Percentiles rank a stretch among this genome's conserved stretches.
These are phyloP conservation scores for Piprites chloris DNA, from an alignment of 2,113 vertebrate genomes.

Conservation along the genomic window DNA sequence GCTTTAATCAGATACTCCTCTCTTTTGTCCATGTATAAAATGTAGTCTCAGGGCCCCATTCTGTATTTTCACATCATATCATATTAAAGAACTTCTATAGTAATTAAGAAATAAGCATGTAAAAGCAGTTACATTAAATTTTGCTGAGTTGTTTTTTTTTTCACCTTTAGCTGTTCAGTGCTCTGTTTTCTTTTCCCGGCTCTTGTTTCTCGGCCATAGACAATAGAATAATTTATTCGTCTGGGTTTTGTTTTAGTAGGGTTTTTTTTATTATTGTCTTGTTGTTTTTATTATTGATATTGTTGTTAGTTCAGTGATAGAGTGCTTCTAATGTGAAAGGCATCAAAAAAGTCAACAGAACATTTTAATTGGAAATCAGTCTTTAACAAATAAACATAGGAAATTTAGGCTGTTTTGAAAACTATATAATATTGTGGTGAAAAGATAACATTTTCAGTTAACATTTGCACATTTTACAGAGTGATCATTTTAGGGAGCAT, in stretches of 20 bases:
- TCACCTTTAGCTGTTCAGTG: neutral
- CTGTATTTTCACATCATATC: neutral
- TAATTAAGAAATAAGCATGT: neutral
- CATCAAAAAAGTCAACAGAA: neutral
- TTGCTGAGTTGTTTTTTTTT: rapidly evolving
- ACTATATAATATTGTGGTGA: neutral
- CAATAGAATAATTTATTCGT: neutral
- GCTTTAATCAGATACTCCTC: neutral
- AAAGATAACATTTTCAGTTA: neutral
- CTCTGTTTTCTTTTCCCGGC: neutral
- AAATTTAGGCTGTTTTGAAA: neutral
- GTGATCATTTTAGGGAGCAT: neutral
- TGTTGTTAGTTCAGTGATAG: neutral
- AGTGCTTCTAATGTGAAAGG: neutral
- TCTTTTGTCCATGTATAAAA: neutral
- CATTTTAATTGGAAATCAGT: neutral
- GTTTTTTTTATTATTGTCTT: neutral
- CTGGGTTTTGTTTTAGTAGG: neutral
- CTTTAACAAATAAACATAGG: neutral
- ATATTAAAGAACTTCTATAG: neutral
- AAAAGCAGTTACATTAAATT: neutral
- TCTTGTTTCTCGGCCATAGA: neutral
- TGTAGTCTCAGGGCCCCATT: neutral
- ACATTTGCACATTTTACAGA: neutral
- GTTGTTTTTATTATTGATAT: rapidly evolving